These are phyloP conservation scores for Dipodomys ordii DNA, from an alignment of 2,113 vertebrate genomes.

Conservation along the genomic window DNA sequence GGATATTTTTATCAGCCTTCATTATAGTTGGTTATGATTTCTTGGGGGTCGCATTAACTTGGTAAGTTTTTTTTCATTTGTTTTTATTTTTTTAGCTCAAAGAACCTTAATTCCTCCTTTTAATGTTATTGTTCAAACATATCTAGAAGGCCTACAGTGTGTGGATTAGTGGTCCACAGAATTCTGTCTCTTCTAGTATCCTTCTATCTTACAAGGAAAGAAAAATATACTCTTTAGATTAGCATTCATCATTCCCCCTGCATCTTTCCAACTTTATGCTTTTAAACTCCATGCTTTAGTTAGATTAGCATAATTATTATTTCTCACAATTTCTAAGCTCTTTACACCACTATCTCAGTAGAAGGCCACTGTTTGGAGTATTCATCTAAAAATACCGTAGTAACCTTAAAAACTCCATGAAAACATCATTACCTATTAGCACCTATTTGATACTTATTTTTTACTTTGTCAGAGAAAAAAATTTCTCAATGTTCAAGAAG, in stretches of 20 bases:
- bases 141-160: background rate
- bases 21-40: conserved; percentile 20
- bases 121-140: background rate
- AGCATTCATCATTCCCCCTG: background rate
- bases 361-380: background rate
- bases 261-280: background rate
- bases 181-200: background rate
- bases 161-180: background rate
- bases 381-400: conserved; percentile 11
- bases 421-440: background rate
- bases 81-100: background rate
- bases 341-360: background rate
- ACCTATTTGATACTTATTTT: background rate
- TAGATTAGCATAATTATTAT: background rate
- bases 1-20: background rate
- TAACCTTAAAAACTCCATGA: conserved; percentile 5
- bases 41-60: background rate
- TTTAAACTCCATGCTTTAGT: background rate
- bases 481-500: background rate
- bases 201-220: background rate
- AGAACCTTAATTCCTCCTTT: background rate
- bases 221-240: background rate
- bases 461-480: conserved; percentile 8
- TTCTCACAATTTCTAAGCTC: background rate
- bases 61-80: background rate